Evolutionary conservation across 2,888 invertebrate species (phyloP), one percentile per base, ranked within the genome.

Genomic region (Prosopocoilus inquinatus): DNA sequence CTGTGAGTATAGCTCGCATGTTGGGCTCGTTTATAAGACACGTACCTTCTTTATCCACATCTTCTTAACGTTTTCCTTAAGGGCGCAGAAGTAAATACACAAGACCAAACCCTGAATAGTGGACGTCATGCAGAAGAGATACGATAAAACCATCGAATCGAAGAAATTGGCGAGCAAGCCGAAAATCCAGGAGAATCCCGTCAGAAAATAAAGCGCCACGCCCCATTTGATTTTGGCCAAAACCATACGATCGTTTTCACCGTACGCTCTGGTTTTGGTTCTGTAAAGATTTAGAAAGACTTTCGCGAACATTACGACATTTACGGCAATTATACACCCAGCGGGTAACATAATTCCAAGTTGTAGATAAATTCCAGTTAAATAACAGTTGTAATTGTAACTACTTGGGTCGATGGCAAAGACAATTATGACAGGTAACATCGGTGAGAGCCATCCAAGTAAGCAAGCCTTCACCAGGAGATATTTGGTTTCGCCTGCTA

Each of bases 391-490:
- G 20, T 70, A 75, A 67, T 62, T 66, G 67, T 45, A 74, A 50
- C 80, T 74, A 62, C 83, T 75, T 3, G 73, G 71, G 65, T 75
- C 70, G 64, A 81, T 80, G 1, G 79, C 75, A 3, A 74, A 71
- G 53, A 78, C 78, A 32, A 80, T 66, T 2, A 79, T 77, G 9
- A 84, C 77, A 0, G 82, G 74, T 13, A 80, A 75, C 50, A 79
- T 72, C 0, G 83, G 83, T 12, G 76, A 66, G 41, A 84, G 81
- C 85, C 86, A 87, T 3, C 84, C 82, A 59, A 84, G 81, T 0
- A 83, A 73, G 1, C 82, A 78, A 0, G 84, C 82, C 63, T 84
- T 80, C 48, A 84, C 66, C 48, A 85, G 72, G 67, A 85, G 84
- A 52, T 82, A 79, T 0, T 83, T 80, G 13, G 79, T 76, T 33